Evolutionary conservation across 2,888 invertebrate genomes (phyloP).

Genomic region (Stenchaetothrips biformis): DNA sequence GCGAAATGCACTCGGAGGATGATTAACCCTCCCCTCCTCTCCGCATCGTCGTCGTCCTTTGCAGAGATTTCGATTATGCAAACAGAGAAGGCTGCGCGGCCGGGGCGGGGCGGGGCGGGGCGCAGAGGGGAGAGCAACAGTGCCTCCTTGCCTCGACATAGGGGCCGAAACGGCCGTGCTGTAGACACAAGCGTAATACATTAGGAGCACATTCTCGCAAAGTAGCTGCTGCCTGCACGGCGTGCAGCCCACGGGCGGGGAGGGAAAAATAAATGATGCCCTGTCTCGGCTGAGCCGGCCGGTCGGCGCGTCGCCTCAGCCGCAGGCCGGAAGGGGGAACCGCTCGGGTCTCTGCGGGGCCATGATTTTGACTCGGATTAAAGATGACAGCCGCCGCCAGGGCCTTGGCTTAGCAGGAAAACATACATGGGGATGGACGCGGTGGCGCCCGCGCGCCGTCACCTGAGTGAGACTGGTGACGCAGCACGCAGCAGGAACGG

Average conservation of each 20-base stretch:
- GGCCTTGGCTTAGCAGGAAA: too few species aligned
- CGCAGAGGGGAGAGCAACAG: neutral
- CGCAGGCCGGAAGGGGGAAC: too few species aligned
- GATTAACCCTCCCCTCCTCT: neutral
- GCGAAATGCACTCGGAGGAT: neutral
- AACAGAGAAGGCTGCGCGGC: neutral
- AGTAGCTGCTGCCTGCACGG: neutral
- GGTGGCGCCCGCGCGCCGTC: too few species aligned
- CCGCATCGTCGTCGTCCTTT: neutral
- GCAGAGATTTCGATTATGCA: neutral
- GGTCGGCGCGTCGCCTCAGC: too few species aligned
- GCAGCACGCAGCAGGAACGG: too few species aligned
- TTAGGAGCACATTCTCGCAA: slow-evolving; percentile 14
- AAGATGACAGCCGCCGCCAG: too few species aligned
- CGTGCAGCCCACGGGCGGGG: neutral
- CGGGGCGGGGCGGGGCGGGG: neutral
- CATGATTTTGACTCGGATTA: too few species aligned
- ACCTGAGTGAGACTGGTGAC: too few species aligned
- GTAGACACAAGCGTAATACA: slow-evolving; percentile 10
- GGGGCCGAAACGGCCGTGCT: neutral
- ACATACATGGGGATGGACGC: too few species aligned
- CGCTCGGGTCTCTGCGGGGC: too few species aligned
- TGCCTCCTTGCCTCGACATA: neutral
- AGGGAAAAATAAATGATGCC: neutral
- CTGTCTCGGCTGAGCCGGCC: too few species aligned